These are phyloP conservation scores for Miniopterus natalensis DNA, from an alignment of 2,113 vertebrate species.

Conservation along the genomic window DNA sequence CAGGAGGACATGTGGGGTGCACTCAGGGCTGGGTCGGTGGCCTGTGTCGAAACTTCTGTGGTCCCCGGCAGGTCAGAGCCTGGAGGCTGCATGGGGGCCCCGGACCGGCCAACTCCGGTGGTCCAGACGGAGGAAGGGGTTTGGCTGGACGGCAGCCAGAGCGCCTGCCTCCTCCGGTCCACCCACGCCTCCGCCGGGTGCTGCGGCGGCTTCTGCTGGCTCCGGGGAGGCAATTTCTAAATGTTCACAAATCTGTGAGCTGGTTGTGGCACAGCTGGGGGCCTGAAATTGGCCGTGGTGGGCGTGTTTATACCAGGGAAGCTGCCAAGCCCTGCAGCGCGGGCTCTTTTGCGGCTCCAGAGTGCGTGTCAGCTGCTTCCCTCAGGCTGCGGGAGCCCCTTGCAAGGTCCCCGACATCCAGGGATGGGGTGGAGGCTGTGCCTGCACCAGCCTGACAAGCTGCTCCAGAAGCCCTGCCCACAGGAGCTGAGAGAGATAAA, in stretches of 20 bases:
- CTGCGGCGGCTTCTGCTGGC: background rate
- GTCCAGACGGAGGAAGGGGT: background rate
- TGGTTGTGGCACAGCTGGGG: background rate
- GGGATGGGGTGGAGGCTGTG: too few species aligned
- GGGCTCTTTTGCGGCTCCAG: too few species aligned
- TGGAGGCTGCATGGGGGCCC: background rate
- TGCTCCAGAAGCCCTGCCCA: too few species aligned
- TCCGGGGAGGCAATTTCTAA: background rate
- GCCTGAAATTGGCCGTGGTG: accelerated
- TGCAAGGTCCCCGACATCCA: too few species aligned
- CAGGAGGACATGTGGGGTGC: background rate
- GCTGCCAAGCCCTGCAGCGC: accelerated
- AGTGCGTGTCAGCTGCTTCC: too few species aligned
- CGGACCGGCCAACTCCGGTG: background rate
- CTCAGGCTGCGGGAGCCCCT: too few species aligned
- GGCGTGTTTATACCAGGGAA: background rate
- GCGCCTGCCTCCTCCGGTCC: too few species aligned
- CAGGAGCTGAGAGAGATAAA: too few species aligned
- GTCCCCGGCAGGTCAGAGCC: background rate
- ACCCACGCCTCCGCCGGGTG: accelerated
- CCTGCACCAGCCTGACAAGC: too few species aligned
- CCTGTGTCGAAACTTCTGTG: too few species aligned
- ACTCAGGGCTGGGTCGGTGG: background rate
- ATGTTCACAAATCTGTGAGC: background rate
- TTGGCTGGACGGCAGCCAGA: background rate